Evolutionary conservation across 2,888 invertebrate species (phyloP).

Genomic region (Brenthis ino): DNA sequence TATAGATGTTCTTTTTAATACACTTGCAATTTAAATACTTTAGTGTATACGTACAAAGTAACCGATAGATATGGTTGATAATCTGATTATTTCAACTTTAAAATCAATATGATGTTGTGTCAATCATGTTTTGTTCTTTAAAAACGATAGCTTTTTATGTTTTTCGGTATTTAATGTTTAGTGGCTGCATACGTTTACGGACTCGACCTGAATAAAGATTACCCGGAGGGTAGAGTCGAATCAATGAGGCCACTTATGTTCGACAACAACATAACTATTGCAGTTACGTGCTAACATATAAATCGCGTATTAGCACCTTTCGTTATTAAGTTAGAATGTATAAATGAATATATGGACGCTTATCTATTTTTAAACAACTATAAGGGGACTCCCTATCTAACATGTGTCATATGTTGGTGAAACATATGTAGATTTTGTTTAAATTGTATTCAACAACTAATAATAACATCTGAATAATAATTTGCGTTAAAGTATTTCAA

Average conservation of each 20-base stretch:
- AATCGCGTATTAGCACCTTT: constrained; percentile 29
- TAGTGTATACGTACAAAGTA: no score
- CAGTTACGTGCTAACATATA: constrained; percentile 34
- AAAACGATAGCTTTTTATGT: constrained; percentile 21
- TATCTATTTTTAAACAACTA: not conserved
- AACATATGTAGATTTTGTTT: no score
- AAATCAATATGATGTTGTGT: no score
- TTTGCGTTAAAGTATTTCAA: no score
- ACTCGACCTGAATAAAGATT: constrained; percentile 55
- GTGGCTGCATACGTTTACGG: constrained; percentile 41
- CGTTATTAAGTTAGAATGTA: constrained; percentile 8
- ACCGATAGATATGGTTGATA: no score
- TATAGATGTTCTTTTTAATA: not conserved
- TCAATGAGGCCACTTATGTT: constrained; percentile 59
- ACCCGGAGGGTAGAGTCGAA: constrained; percentile 54
- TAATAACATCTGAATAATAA: no score
- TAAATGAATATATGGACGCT: constrained; percentile 7
- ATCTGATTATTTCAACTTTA: no score
- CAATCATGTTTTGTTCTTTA: not conserved
- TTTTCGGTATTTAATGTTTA: constrained; percentile 27
- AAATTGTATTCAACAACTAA: no score
- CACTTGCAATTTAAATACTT: no score
- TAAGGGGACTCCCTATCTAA: no score
- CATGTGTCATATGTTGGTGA: no score
- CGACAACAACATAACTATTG: constrained; percentile 56